Evolutionary conservation across 1,140 invertebrate species (phyloP), one percentile per base, ranked within the genome.

Genomic region (Danaus melanippus): DNA sequence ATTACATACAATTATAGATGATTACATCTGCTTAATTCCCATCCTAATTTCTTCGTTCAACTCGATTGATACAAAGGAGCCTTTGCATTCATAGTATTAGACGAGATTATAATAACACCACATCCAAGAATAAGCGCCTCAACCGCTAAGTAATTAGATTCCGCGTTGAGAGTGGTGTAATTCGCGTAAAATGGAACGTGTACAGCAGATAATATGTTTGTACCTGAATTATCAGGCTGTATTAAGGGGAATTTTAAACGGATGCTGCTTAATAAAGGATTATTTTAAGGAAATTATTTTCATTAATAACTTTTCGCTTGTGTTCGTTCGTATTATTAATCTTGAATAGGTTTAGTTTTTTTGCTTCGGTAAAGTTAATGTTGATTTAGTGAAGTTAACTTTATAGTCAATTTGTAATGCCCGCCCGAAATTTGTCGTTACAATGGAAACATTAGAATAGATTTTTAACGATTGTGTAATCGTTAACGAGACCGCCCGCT

Each of bases 141-240:
- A 53, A 58, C 58, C 63, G 51, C 57, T 41, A 50, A 60, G 66
- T 83, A 83, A 81, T 80, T 79, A 76, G 72, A 84, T 81, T 84
- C 76, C 46, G 42, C 50, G 60, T 67, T 58, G 63, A 64, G 75
- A 78, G 76, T 81, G 79, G 79, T 76, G 74, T 80, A 80, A 80
- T 79, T 74, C 76, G 60, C 72, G 70, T 76, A 79, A 82, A 84
- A 84, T 73, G 74, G 68, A 76, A 53, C 67, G 64, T 68, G 53
- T 69, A 66, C 55, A 42, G 56, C 50, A 62, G 59, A 44, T 76
- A 76, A 74, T 66, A 59, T 76, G 62, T 72, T 76, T 78, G 69
- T 50, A 53, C 56, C 52, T 49, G 60, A 72, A 74, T 78, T 74
- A 76, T 66, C 58, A 62, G 62, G 50, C 58, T 50, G 45, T 52